Percentiles rank a stretch among this genome's conserved stretches.
Conservation (phyloP, 2,113 vertebrate genomes). For the Mormoops blainvillei region DNA sequence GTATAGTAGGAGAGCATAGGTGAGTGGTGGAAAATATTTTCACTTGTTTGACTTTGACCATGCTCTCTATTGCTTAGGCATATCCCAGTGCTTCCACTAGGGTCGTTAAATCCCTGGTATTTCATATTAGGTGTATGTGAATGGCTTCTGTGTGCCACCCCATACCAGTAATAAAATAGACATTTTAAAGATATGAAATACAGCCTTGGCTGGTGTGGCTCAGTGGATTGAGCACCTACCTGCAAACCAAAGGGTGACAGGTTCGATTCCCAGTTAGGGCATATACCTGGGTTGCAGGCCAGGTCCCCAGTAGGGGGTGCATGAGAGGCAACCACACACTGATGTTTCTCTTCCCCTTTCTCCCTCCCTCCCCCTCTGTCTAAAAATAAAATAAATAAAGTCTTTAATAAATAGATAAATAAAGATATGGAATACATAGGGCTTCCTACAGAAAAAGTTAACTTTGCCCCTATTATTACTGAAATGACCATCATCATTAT, state of each 20-base stretch:
- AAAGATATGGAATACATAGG: neutral
- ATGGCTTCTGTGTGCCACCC: neutral
- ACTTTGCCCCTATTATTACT: neutral
- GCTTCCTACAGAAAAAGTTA: neutral
- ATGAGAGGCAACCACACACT: no score
- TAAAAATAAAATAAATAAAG: no score
- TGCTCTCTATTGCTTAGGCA: neutral
- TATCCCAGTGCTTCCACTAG: neutral
- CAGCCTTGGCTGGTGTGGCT: no score
- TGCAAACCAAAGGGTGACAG: no score
- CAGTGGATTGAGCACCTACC: no score
- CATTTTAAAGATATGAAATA: neutral
- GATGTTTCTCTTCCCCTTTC: no score
- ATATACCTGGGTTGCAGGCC: no score
- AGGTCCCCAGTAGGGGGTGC: no score
- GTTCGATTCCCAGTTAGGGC: no score
- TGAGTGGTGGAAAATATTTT: neutral
- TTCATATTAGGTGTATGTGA: neutral
- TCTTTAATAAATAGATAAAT: no score
- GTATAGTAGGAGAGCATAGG: neutral
- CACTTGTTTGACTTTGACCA: neutral
- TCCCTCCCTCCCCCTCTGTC: no score
- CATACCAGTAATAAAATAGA: neutral
- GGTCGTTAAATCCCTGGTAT: neutral
- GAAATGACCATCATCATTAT: neutral